phyloP scores from a whole-genome alignment of 2,113 vertebrate species.

The Heteronetta atricapilla region DNA sequence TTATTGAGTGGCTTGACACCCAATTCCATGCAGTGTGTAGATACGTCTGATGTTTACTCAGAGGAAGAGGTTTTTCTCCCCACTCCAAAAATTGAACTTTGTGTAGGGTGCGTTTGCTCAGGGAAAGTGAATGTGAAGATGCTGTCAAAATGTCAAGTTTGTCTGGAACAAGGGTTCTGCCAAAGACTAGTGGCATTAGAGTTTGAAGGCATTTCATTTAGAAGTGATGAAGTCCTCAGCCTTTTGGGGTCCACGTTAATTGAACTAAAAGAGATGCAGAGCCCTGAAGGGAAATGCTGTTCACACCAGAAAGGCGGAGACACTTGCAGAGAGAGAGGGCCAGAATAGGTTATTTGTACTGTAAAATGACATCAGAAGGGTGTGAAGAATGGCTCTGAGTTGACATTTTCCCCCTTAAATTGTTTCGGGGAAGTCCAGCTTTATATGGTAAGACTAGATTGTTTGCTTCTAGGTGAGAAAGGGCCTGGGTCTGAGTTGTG shows the following conservation, averaged over 20 bases:
- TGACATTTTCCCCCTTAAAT: not conserved
- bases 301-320: not conserved
- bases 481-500: not conserved
- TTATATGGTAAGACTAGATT: not conserved
- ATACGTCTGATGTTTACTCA: not conserved
- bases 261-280: not conserved
- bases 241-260: not conserved
- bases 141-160: not conserved
- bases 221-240: not conserved
- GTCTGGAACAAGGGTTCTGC: not conserved
- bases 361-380: not conserved
- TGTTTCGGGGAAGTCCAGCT: not conserved
- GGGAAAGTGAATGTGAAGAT: not conserved
- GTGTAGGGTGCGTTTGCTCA: not conserved
- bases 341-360: not conserved
- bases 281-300: not conserved
- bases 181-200: not conserved
- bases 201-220: constrained; percentile 2
- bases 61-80: not conserved
- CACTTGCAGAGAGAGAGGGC: not conserved
- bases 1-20: not conserved
- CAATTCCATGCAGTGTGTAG: not conserved
- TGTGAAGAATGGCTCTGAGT: not conserved
- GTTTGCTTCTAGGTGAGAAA: not conserved
- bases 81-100: not conserved